Evolutionary conservation across 2,113 vertebrate genomes (phyloP), one percentile per base, ranked within the genome.

Genomic region (Pteronura brasiliensis): DNA sequence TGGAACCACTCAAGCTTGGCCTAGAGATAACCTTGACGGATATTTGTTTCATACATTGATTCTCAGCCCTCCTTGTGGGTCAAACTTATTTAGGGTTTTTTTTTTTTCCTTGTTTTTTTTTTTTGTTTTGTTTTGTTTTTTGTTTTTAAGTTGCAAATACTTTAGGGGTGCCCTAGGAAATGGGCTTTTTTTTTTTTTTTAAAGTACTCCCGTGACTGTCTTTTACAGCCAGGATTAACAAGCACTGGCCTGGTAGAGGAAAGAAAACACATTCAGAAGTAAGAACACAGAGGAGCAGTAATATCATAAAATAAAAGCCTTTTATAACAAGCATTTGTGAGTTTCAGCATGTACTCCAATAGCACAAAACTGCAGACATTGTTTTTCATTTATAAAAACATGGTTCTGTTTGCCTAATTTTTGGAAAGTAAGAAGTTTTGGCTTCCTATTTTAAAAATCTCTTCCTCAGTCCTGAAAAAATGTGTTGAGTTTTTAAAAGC

Each of bases 241-340:
- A 69, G 29, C 13, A 18, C 55, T 81, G 81, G 18, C n/a, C 20
- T 87, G 14, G 21, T 7, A 93, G 13, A 93, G 31, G 81, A 82
- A 93, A 85, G n/a, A 92, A 76, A 88, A 71, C 9, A 83, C 27
- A 57, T 71, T 92, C n/a, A 18, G 14, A 71, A 42, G 20, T 34
- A 82, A 76, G 52, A 42, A 49, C 44, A 72, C 15, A 76, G 12
- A 65, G 21, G 11, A 25, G 21, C 42, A 49, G 20, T 36, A 82
- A 81, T 21, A 81, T 15, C 20, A 71, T 29, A 87, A 97, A 94
- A 83, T 42, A 34, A 71, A 97, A 95, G 65, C 2, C 59, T 76
- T 77, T 76, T 36, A 47, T 59, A 72, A 63, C 12, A 84, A 49
- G 3, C 10, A 4, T 71, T 89, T 86, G 29, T 31, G 67, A 61